Conservation (phyloP, 2,888 invertebrate species). For the Cataglyphis altisquamis region DNA sequence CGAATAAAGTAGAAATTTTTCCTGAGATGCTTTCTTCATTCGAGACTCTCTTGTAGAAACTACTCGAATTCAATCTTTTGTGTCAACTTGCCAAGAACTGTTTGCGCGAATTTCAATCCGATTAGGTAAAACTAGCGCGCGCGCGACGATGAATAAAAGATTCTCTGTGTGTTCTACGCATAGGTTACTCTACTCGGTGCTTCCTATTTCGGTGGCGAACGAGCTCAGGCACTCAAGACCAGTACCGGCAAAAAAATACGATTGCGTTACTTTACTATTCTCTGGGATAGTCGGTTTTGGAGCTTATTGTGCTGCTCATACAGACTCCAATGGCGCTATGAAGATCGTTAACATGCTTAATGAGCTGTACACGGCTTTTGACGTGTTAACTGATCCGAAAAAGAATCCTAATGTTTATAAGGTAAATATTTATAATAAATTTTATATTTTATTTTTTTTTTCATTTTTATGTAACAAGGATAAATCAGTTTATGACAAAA, state of each 20-base stretch:
- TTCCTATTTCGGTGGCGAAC: slow-evolving; percentile 97
- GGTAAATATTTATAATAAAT: slow-evolving; percentile 87
- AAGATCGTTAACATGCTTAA: slow-evolving; percentile 98
- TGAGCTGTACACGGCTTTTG: slow-evolving; percentile 97
- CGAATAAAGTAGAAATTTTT: slow-evolving; percentile 1
- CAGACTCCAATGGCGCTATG: slow-evolving; percentile 97
- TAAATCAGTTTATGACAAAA: neutral
- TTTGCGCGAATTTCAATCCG: slow-evolving; percentile 32
- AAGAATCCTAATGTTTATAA: slow-evolving; percentile 98
- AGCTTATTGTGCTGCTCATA: slow-evolving; percentile 95
- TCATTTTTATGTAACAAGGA: neutral
- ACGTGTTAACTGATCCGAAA: slow-evolving; percentile 96
- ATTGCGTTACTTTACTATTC: slow-evolving; percentile 96
- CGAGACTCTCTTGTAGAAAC: slow-evolving; percentile 14
- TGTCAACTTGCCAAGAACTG: slow-evolving; percentile 5
- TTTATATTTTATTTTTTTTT: neutral
- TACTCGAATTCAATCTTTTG: slow-evolving; percentile 22
- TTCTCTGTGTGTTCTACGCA: neutral
- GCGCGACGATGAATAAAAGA: slow-evolving; percentile 44
- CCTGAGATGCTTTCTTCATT: slow-evolving; percentile 2
- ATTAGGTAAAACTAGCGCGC: slow-evolving; percentile 34
- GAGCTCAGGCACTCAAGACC: slow-evolving; percentile 97
- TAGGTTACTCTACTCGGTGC: slow-evolving; percentile 96
- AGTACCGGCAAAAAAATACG: slow-evolving; percentile 95
- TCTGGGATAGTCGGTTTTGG: slow-evolving; percentile 97